These are phyloP conservation scores for Colius striatus DNA, from an alignment of 2,113 vertebrate genomes.

Conservation along the genomic window DNA sequence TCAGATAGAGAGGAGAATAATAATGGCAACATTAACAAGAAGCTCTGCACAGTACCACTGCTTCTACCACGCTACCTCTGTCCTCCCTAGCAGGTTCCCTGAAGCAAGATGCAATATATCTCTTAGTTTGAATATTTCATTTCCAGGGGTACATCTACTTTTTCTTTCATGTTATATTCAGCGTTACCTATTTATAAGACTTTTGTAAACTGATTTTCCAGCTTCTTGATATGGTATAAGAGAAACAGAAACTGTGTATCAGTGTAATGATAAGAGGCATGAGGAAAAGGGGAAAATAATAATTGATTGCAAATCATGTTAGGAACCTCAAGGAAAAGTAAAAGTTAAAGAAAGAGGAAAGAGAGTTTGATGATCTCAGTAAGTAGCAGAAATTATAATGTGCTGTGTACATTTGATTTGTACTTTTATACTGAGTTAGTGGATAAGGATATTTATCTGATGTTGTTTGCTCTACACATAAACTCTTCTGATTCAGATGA, in stretches of 20 bases:
- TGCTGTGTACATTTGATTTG: neutral
- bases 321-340: conserved; percentile 36
- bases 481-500: conserved; percentile 80
- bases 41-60: neutral
- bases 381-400: conserved; percentile 25
- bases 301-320: conserved; percentile 64
- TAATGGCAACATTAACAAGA: conserved; percentile 53
- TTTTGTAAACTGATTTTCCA: conserved; percentile 50
- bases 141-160: conserved; percentile 48
- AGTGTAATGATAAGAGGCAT: conserved; percentile 24
- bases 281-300: conserved; percentile 24
- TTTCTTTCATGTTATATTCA: conserved; percentile 66
- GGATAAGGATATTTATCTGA: conserved; percentile 50
- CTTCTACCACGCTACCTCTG: neutral
- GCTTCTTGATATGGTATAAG: neutral
- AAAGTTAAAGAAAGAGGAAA: conserved; percentile 9
- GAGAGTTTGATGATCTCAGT: conserved; percentile 3
- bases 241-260: conserved; percentile 17
- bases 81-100: conserved; percentile 41
- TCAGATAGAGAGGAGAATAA: conserved; percentile 42
- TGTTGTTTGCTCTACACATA: conserved; percentile 62
- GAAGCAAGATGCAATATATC: conserved; percentile 54
- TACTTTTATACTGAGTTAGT: conserved; percentile 15
- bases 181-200: conserved; percentile 52
- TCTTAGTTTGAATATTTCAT: conserved; percentile 54